Evolutionary conservation across 1,140 invertebrate genomes (phyloP).

Genomic region (Bombus haemorrhoidalis): DNA sequence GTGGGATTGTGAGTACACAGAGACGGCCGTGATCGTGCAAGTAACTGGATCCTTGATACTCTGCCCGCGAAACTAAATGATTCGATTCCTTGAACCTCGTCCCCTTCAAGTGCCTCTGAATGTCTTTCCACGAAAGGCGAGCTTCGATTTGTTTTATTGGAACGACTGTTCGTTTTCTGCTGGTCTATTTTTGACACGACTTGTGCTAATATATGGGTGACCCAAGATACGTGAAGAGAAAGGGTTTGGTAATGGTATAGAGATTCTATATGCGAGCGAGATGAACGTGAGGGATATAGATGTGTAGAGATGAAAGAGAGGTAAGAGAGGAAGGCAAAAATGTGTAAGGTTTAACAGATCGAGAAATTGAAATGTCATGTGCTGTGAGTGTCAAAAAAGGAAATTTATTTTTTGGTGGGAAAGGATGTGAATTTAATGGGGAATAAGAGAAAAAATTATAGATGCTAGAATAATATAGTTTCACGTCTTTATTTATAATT

Average conservation of each 20-base stretch:
- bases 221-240: neutral
- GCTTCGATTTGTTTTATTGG: neutral
- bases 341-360: too few relatives aligned
- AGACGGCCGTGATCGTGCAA: conserved; percentile 17
- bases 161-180: neutral
- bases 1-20: conserved; percentile 33
- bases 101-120: neutral
- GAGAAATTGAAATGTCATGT: too few relatives aligned
- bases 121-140: neutral
- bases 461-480: neutral
- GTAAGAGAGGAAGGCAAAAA: too few relatives aligned
- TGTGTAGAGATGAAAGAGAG: neutral
- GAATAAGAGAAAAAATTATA: neutral
- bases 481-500: too few relatives aligned
- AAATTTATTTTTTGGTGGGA: too few relatives aligned
- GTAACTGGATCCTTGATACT: conserved; percentile 33
- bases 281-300: too few relatives aligned
- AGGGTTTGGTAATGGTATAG: neutral
- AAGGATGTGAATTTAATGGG: too few relatives aligned
- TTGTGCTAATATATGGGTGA: neutral
- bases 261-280: neutral
- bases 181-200: neutral
- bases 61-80: conserved; percentile 7
- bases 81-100: conserved; percentile 34
- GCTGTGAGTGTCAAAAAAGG: too few relatives aligned